Evolutionary conservation across 2,888 invertebrate species (phyloP).

Genomic region (Bombylius discolor): DNA sequence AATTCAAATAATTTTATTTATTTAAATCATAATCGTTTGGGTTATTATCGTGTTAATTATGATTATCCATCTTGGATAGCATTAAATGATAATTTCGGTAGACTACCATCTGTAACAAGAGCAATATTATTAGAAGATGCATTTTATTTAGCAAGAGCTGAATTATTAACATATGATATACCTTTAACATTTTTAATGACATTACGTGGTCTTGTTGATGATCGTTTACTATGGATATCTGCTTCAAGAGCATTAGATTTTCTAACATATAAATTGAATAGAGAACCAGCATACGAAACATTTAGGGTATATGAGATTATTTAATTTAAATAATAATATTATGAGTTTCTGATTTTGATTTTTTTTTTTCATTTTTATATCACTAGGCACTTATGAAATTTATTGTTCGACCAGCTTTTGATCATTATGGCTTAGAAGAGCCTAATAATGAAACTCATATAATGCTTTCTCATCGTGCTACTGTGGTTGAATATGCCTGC

Average conservation of each 20-base stretch:
- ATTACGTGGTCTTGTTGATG: conserved; percentile 38
- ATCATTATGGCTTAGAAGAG: conserved; percentile 39
- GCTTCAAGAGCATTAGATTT: conserved; percentile 45
- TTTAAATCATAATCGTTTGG: conserved; percentile 39
- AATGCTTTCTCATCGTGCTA: conserved; percentile 39
- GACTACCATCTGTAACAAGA: conserved; percentile 45
- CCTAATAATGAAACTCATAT: conserved; percentile 38
- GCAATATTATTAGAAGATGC: conserved; percentile 60
- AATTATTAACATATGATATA: conserved; percentile 43
- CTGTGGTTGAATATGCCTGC: conserved; percentile 43
- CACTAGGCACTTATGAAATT: conserved; percentile 34
- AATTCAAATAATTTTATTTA: conserved; percentile 30
- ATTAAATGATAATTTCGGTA: conserved; percentile 41
- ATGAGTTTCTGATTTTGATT: neutral
- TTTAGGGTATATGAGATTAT: conserved; percentile 39
- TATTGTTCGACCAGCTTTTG: conserved; percentile 34
- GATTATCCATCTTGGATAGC: conserved; percentile 47
- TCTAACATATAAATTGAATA: conserved; percentile 43
- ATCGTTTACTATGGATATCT: conserved; percentile 48
- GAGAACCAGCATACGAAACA: conserved; percentile 45
- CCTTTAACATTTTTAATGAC: conserved; percentile 41
- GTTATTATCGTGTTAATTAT: conserved; percentile 55
- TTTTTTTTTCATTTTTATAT: neutral
- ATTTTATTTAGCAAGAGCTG: conserved; percentile 44
- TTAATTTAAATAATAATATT: neutral